Conservation (phyloP, 1,140 invertebrate species). For the Panagrolaimus sp. region DNA sequence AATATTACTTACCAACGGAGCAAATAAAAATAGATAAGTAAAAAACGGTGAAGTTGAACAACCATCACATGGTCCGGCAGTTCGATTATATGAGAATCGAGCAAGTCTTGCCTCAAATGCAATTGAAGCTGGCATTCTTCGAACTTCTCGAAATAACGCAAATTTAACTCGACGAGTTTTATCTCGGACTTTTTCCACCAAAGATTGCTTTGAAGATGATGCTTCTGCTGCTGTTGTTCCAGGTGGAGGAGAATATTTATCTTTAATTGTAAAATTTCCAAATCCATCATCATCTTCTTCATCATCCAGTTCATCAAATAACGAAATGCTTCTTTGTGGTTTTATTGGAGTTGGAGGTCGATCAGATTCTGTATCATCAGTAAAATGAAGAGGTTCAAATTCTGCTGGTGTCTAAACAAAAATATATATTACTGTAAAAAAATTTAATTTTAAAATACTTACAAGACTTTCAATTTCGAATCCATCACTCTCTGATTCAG, state of each 20-base stretch:
- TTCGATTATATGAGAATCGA: conserved; percentile 32
- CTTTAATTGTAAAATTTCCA: conserved; percentile 1
- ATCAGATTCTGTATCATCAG: conserved; percentile 25
- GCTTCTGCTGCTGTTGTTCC: not conserved
- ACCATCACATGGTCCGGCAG: conserved; percentile 16
- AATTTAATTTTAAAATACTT: conserved; percentile 16
- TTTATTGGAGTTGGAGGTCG: not conserved
- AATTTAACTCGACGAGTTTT: conserved; percentile 41
- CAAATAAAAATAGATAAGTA: conserved; percentile 38
- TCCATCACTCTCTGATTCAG: conserved; percentile 8
- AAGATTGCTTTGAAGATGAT: not conserved
- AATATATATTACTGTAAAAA: not conserved
- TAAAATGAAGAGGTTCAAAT: conserved; percentile 40
- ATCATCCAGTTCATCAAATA: conserved; percentile 5
- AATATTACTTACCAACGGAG: conserved; percentile 38
- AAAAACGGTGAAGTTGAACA: conserved; percentile 22
- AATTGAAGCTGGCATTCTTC: conserved; percentile 36
- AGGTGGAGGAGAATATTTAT: not conserved
- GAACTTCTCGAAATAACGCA: conserved; percentile 42
- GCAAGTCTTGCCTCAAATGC: conserved; percentile 32
- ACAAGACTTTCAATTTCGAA: conserved; percentile 35
- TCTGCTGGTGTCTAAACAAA: conserved; percentile 36
- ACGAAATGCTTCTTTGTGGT: not conserved
- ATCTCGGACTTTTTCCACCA: conserved; percentile 8
- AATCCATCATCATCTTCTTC: not conserved